phyloP scores from a whole-genome alignment of 2,888 invertebrate species.

The Epistrophe grossulariae region DNA sequence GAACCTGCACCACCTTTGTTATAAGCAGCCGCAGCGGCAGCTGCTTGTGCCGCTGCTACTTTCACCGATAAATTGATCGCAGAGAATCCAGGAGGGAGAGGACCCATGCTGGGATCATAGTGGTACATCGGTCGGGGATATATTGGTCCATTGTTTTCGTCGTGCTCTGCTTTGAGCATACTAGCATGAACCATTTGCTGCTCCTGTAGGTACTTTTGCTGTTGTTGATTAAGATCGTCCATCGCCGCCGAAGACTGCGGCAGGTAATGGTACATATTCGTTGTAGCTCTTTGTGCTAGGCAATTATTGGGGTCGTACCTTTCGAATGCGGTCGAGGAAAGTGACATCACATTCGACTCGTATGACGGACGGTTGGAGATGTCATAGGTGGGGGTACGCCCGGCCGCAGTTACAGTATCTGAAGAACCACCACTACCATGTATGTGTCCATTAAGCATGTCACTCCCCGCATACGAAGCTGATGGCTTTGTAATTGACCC shows the following conservation, averaged over 20 bases:
- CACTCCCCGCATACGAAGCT: conserved; percentile 77
- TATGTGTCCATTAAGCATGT: conserved; percentile 77
- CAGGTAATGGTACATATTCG: conserved; percentile 87
- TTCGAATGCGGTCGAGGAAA: conserved; percentile 85
- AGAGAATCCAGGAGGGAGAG: conserved; percentile 90
- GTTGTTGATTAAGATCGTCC: conserved; percentile 86
- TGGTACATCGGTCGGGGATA: conserved; percentile 94
- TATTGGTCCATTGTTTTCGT: conserved; percentile 88
- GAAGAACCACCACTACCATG: conserved; percentile 54
- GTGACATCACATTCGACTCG: conserved; percentile 79
- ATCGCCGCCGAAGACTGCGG: conserved; percentile 85
- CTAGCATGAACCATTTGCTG: conserved; percentile 82
- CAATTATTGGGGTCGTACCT: conserved; percentile 86
- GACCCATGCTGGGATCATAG: conserved; percentile 90
- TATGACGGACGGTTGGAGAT: conserved; percentile 77
- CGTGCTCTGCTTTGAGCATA: conserved; percentile 90
- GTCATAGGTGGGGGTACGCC: conserved; percentile 76
- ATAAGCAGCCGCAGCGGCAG: conserved; percentile 83
- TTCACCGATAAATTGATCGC: conserved; percentile 94
- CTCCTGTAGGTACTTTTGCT: conserved; percentile 87
- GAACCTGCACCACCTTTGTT: conserved; percentile 83
- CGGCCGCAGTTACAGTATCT: conserved; percentile 52
- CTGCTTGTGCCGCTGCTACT: conserved; percentile 85
- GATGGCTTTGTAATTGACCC: conserved; percentile 83
- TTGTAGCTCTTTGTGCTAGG: conserved; percentile 83